These are phyloP conservation scores for Bettongia penicillata DNA, from an alignment of 2,113 vertebrate species.

Conservation along the genomic window DNA sequence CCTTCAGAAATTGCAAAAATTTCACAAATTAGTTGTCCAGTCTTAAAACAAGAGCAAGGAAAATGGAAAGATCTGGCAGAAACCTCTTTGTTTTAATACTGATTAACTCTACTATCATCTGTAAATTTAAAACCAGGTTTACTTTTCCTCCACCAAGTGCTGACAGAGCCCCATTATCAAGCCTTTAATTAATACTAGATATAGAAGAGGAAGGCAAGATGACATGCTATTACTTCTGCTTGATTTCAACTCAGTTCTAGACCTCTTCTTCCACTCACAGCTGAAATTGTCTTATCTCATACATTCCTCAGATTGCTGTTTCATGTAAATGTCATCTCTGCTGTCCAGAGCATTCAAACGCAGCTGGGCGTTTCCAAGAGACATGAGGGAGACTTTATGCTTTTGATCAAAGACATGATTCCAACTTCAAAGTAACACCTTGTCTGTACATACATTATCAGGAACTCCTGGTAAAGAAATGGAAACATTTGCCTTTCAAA, in stretches of 20 bases:
- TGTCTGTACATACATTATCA: conserved; percentile 83
- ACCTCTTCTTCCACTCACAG: conserved; percentile 66
- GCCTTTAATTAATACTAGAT: conserved; percentile 81
- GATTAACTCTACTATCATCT: conserved; percentile 82
- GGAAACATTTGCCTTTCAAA: conserved; percentile 71
- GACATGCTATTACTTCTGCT: conserved; percentile 75
- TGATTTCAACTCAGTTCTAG: conserved; percentile 78
- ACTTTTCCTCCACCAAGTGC: conserved; percentile 75
- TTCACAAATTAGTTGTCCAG: conserved; percentile 66
- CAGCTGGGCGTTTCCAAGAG: conserved; percentile 80
- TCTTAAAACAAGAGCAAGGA: conserved; percentile 47
- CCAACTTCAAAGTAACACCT: conserved; percentile 85
- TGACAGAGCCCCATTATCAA: conserved; percentile 81
- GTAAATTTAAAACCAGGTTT: conserved; percentile 76
- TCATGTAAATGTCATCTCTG: conserved; percentile 87
- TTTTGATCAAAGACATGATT: conserved; percentile 87
- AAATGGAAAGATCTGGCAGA: conserved; percentile 63
- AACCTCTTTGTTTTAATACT: conserved; percentile 76
- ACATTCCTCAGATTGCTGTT: conserved; percentile 80
- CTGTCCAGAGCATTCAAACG: conserved; percentile 85
- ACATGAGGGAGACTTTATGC: conserved; percentile 78
- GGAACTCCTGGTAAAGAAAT: conserved; percentile 65
- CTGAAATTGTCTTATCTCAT: conserved; percentile 81
- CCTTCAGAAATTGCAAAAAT: conserved; percentile 63
- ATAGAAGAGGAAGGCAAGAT: conserved; percentile 69